Evolutionary conservation across 2,113 vertebrate genomes (phyloP).

Genomic region (Motacilla alba): DNA sequence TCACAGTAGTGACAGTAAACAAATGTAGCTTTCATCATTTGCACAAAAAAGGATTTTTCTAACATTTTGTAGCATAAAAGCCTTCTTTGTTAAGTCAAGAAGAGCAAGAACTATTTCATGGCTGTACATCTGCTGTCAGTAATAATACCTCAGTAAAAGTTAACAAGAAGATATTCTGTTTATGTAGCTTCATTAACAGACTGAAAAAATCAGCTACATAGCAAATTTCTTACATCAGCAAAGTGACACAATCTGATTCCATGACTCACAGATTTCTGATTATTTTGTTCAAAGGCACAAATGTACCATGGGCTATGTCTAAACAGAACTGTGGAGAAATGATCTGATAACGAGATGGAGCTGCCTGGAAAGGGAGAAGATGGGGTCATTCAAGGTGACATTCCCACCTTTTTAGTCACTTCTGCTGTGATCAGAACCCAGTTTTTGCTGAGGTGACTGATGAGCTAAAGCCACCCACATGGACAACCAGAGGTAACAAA

Average conservation of each 20-base stretch:
- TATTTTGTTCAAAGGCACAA: neutral
- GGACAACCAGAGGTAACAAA: neutral
- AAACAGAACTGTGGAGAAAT: rapidly evolving
- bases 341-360: neutral
- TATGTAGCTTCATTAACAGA: rapidly evolving
- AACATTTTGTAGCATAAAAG: neutral
- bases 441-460: neutral
- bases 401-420: neutral
- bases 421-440: neutral
- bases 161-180: neutral
- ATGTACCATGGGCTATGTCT: too few species aligned
- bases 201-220: neutral
- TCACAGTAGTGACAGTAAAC: neutral
- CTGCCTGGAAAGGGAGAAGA: neutral
- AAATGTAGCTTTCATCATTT: neutral
- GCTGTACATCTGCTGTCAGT: rapidly evolving
- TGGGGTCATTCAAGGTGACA: neutral
- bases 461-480: neutral
- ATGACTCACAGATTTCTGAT: neutral
- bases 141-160: neutral
- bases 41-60: neutral
- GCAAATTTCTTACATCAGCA: neutral
- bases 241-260: neutral
- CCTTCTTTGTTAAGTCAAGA: neutral
- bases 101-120: neutral